Conservation (phyloP, 2,113 vertebrate species). For the Catharus fuscescens region DNA sequence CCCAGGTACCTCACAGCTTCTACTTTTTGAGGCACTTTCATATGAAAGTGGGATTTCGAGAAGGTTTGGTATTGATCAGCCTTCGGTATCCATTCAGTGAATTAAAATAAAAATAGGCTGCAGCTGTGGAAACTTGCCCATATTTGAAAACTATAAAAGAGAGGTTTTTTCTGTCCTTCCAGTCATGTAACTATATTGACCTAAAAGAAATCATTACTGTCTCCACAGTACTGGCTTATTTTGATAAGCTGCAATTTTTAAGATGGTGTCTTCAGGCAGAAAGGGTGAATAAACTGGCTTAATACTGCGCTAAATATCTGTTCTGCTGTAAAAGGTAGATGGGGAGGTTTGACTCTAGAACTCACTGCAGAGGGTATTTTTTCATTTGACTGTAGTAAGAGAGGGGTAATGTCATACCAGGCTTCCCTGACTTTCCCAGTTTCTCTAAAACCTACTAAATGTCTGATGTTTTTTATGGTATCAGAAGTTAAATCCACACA, state of each 20-base stretch:
- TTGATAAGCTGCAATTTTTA: background rate
- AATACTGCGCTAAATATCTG: background rate
- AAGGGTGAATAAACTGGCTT: background rate
- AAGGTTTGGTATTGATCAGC: background rate
- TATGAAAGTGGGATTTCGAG: background rate
- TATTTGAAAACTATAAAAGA: background rate
- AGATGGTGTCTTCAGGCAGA: background rate
- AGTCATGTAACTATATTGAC: background rate
- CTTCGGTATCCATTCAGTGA: background rate
- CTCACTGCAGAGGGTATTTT: background rate
- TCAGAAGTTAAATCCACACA: background rate
- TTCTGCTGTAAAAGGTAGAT: background rate
- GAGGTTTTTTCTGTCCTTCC: background rate
- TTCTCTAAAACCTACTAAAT: background rate
- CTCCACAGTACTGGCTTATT: background rate
- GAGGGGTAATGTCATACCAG: background rate
- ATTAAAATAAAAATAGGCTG: background rate
- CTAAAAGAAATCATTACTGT: background rate
- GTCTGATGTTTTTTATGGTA: background rate
- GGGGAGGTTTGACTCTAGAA: background rate
- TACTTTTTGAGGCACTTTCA: background rate
- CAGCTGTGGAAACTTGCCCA: background rate
- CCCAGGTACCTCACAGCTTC: background rate
- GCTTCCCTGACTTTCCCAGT: background rate
- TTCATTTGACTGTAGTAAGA: background rate